Percentiles rank a stretch among this genome's conserved stretches.
Evolutionary conservation across 2,113 vertebrate species (phyloP).

Genomic region (Brienomyrus longianalis): DNA sequence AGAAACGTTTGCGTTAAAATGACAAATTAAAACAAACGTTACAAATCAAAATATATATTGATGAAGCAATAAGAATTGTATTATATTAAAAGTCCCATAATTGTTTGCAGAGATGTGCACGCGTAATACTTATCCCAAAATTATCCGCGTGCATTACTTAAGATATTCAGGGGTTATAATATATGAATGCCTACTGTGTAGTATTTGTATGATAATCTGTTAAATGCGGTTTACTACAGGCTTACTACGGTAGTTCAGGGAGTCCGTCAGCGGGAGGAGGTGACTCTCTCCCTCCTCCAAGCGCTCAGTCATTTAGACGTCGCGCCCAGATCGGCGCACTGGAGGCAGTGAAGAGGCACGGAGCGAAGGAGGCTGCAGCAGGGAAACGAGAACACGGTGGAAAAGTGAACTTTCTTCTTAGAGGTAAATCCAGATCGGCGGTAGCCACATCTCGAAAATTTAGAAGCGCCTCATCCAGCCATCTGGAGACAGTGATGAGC

Average conservation of each 20-base stretch:
- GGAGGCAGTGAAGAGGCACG: not conserved
- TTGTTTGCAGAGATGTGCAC: not conserved
- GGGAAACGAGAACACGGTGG: not conserved
- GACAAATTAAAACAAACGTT: not conserved
- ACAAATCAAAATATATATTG: not conserved
- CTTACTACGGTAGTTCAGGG: not conserved
- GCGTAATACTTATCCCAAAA: not conserved
- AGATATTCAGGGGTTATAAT: not conserved
- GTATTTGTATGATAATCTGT: not conserved
- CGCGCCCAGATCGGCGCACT: not conserved
- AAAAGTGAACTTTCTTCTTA: not conserved
- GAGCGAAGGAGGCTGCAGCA: not conserved
- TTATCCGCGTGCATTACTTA: not conserved
- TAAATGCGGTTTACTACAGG: not conserved
- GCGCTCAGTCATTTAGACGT: not conserved
- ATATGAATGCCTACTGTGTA: not conserved
- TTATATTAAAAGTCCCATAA: not conserved
- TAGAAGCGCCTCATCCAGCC: not conserved
- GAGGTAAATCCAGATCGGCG: not conserved
- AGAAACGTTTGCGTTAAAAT: not conserved
- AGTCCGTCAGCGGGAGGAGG: conserved; percentile 2
- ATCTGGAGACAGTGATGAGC: not conserved
- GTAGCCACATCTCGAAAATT: not conserved
- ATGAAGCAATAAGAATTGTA: not conserved
- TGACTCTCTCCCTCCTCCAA: not conserved